Base-by-base conservation (phyloP, 2,888 invertebrate species). In the Autographa pulchrina region DNA sequence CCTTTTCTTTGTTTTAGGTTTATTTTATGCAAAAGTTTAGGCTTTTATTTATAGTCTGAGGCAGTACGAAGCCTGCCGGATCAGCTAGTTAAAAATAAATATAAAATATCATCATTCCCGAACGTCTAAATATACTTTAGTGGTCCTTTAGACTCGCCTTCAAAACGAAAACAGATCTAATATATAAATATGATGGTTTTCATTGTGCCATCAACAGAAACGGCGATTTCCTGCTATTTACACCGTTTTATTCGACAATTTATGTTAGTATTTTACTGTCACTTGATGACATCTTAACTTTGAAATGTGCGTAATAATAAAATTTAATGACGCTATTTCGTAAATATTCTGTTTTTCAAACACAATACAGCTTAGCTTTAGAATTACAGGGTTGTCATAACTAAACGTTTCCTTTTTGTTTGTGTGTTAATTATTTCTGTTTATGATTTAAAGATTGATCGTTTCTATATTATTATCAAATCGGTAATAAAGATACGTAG, bases 241-340 rank as follows among this genome's bases (percentile, higher is more conserved):
- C 63, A 74, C 63, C 62, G 70, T 78, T 83, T 78, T 83, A 72
- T 81, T 67, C 68, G 67, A 73, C 66, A 83, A 71, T 85, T 80
- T 83, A 85, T 81, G 75, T 63, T 71, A 73, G 69, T 67, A 70
- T 71, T 84, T 85, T 76, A 84, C 63, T 72, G 73, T 77, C 75
- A 70, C 70, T 77, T 79, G 68, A 85, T 83, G 83, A 74, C 79
- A 76, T 74, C 75, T 81, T 48, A 83, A 78, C 63, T 81, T 75
- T 78, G 84, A 75, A 84, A 79, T 73, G 78, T 72, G 62, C 75
- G 75, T 77, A 69, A 85, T 85, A 81, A 85, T 79, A 85, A 63
- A 77, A 76, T 77, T 77, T 81, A 76, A 83, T 77, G 85, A 76
- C 32, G 75, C 75, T 25, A 73, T 82, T 82, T 70, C 60, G 68